These are phyloP conservation scores for Pipra filicauda DNA, from an alignment of 2,113 vertebrate genomes.

Conservation along the genomic window DNA sequence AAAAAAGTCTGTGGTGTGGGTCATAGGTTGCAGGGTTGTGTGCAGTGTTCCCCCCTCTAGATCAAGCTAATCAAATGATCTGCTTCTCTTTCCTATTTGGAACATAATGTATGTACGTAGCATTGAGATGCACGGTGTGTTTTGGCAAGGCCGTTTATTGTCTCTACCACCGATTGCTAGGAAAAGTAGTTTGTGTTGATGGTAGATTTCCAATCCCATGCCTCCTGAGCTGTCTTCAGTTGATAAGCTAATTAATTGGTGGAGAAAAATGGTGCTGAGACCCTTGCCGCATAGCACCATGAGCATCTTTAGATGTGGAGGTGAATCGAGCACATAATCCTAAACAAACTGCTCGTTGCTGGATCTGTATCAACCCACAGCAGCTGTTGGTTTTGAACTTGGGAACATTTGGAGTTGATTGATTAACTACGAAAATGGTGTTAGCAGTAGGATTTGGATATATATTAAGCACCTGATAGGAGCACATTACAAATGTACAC, in stretches of 20 bases:
- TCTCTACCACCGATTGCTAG: background rate
- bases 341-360: background rate
- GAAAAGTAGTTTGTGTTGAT: constrained; percentile 1
- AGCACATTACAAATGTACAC: background rate
- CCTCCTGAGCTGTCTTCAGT: background rate
- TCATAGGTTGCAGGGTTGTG: background rate
- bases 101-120: background rate
- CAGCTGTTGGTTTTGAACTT: constrained; percentile 14
- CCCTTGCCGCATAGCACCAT: background rate
- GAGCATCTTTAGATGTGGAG: background rate
- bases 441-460: constrained; percentile 1
- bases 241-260: background rate
- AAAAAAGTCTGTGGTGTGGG: background rate
- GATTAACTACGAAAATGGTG: constrained; percentile 14
- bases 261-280: background rate
- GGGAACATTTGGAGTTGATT: background rate
- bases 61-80: background rate
- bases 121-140: background rate
- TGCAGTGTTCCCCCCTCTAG: background rate
- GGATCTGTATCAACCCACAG: background rate
- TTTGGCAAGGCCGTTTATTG: background rate
- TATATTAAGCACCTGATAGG: constrained; percentile 9
- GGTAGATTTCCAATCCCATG: background rate
- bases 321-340: background rate
- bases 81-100: background rate